Base-by-base conservation (phyloP, 2,113 vertebrate genomes). In the Gallinago paraguaiae region DNA sequence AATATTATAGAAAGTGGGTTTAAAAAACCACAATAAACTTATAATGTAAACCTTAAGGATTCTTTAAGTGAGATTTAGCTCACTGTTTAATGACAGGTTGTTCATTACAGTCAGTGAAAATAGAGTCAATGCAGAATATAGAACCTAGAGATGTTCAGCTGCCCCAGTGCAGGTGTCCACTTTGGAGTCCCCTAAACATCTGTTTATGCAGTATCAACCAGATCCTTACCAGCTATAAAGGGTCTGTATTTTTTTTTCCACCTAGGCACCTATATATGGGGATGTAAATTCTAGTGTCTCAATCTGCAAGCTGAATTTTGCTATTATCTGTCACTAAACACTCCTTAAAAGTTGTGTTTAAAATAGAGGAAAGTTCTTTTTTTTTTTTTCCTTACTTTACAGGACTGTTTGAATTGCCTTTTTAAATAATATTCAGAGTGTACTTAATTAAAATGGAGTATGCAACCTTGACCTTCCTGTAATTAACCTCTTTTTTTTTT, bases 81-180 rank as follows among this genome's bases (percentile, higher is more conserved):
- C 17, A 39, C 18, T 15, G 37, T 86, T 88, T 56, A 54, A 39
- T 53, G 35, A 11, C 13, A 41, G 6, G 13, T 50, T 92, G 86
- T 54, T 48, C 22, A 41, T 54, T 75, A 9, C 5, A 45, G 48
- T 50, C 61, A 71, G 24, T 59, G 75, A 48, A 78, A 90, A 53
- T 7, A 11, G 7, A 43, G 17, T 45, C n/a, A 59, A 2, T 17
- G 39, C 28, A 41, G 27, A 7, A 2, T 17, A 17, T 0, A 41
- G 45, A 57, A 45, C 14, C 51, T 33, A 33, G 67, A 67, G 15
- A 27, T 39, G 15, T 8, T 68, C 71, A 45, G n/a, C 30, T 57
- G 24, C 7, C 43, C n/a, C 56, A 67, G 1, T 7, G 6, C 0
- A 0, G 14, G 4, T 35, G 35, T 35, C 27, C 20, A 18, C n/a